Evolutionary conservation across 2,797 vertebrate species (phyloP), one percentile per base, ranked within the genome.

Genomic region (Falco columbarius): DNA sequence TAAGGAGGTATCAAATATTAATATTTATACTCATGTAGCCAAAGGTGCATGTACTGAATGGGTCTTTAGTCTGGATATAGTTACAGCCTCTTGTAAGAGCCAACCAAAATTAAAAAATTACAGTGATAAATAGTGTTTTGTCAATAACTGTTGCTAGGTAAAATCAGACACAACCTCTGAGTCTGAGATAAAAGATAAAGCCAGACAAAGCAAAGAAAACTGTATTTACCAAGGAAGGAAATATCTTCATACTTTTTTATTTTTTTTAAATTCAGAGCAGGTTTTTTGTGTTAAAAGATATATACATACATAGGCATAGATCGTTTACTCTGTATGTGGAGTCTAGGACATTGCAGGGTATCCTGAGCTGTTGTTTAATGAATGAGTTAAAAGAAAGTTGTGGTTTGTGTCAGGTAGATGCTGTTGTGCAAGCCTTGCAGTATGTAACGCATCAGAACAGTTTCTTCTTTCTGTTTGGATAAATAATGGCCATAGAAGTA

Each of bases 1-100:
- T 85, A 75, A 74, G 81, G 51, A 63, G 85, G 38, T 88, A 95
- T 91, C n/a, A 91, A 92, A 86, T 91, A 91, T 91, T 93, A 91
- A 90, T 95, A 86, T 86, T 88, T 75, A 46, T 86, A 66, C 32
- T 93, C 0, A 0, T 65, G 32, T 71, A 85, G 30, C 40, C n/a
- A 91, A 65, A 87, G 56, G 6, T 93, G 27, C 24, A 4, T 58
- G 42, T 56, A 47, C n/a, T 90, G 58, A 83, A 47, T 85, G 56
- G 21, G 10, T 66, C 46, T 86, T 2, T 2, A 88, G 18, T 54
- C 62, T 95, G 80, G 7, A 46, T 86, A 21, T 54, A 72, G 46
- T 32, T 81, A 13, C 5, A 6, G 58, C 22, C 38, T 93, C 72
- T 75, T 80, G 52, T 65, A 91, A 86, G 87, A 94, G 42, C 44